Base-by-base conservation (phyloP, 2,888 invertebrate genomes). In the Trimorus sp. region DNA sequence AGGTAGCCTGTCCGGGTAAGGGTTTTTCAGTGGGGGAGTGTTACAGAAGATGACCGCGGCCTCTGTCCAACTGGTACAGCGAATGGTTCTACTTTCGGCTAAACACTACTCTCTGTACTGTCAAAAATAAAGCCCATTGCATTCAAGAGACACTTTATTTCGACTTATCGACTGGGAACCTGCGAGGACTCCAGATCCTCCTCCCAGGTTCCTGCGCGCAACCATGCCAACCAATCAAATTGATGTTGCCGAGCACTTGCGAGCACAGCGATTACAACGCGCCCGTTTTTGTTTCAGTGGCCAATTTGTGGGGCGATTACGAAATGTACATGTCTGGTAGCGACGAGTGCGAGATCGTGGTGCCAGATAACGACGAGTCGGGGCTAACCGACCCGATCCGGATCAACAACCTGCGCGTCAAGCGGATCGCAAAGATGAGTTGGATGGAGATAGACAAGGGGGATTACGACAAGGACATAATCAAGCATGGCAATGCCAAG, bases 281-380 rank as follows among this genome's bases (percentile, higher is more conserved):
- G 11, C 71, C 51, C 68, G 54, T 60, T 84, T 88, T 56, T 89
- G 88, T 89, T 89, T 84, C 89, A 89, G 89, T 84, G 85, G 76
- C 84, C 51, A 54, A 76, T 83, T 65, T 83, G 37, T 89, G 87
- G 89, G 84, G 86, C 58, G 85, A 87, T 37, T 88, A 86, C 76
- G 83, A 71, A 51, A 53, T 84, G 45, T 80, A 78, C 48, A 59
- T 82, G 49, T 48, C 60, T 8, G 62, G 48, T 37, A 74, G 78
- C 49, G 78, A 79, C 16, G 83, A 79, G 2, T 69, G 79, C 40
- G 76, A 82, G 15, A 69, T 77, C 9, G 42, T 70, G 16, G 38
- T 69, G 11, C 73, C 73, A 12, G 69, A 78, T 1, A 15, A 14
- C 40, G 65, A 63, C 0, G 63, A 54, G 0, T 26, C 26, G 26